Percentiles rank a stretch among this genome's conserved stretches.
Conservation (phyloP, 2,113 vertebrate genomes). For the Laticauda laticaudata region DNA sequence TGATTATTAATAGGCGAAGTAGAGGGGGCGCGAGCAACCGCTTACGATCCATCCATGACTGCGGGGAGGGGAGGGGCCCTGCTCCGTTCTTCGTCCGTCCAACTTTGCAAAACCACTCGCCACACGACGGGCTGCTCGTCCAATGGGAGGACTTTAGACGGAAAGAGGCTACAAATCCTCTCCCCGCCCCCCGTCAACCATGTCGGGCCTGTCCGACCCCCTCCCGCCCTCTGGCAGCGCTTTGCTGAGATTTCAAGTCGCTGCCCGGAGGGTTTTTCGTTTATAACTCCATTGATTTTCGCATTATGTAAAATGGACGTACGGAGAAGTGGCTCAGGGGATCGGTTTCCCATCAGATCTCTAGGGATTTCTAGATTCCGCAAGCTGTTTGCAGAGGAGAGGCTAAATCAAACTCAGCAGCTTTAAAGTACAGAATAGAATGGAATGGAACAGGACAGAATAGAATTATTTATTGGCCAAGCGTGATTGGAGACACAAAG, state of each 20-base stretch:
- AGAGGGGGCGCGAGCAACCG: neutral
- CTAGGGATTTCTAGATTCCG: neutral
- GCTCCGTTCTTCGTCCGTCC: neutral
- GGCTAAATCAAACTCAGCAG: neutral
- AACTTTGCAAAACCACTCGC: neutral
- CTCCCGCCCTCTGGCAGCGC: neutral
- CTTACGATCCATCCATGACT: conserved; percentile 14
- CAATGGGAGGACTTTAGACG: neutral
- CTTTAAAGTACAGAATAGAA: too few species aligned
- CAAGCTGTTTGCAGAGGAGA: neutral
- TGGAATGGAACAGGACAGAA: too few species aligned
- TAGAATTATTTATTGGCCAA: too few species aligned
- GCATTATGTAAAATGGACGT: neutral
- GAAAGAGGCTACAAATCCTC: neutral
- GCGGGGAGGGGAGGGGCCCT: neutral
- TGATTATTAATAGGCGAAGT: neutral
- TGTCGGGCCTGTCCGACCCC: neutral
- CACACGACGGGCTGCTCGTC: neutral
- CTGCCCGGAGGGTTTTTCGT: neutral
- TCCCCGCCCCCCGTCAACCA: neutral
- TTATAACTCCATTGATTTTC: neutral
- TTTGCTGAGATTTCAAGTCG: neutral
- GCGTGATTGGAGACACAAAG: too few species aligned
- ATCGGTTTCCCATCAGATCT: neutral
- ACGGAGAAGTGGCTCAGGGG: neutral